Conservation (phyloP, 2,797 vertebrate genomes). For the Syngnathus rostellatus region DNA sequence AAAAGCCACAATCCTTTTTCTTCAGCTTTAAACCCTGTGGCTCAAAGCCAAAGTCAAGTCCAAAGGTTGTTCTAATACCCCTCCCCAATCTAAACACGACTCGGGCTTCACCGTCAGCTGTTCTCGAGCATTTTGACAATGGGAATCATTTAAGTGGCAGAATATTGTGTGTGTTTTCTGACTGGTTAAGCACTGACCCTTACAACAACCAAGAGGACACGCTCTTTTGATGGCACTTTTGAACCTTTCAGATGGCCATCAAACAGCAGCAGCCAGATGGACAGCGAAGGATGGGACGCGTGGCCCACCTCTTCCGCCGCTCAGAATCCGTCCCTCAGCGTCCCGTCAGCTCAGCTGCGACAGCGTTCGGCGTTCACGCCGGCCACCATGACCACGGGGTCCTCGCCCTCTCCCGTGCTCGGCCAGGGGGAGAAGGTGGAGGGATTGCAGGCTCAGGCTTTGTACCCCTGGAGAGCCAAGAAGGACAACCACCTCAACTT, state of each 20-base stretch:
- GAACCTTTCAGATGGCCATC: conserved; percentile 81
- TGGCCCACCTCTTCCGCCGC: conserved; percentile 83
- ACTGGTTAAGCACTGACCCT: too few relatives aligned
- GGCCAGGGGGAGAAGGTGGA: conserved; percentile 99
- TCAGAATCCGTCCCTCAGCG: conserved; percentile 84
- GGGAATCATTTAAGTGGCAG: too few relatives aligned
- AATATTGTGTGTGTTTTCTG: too few relatives aligned
- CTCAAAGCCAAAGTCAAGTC: too few relatives aligned
- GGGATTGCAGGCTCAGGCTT: conserved; percentile 91
- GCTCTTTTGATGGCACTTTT: too few relatives aligned
- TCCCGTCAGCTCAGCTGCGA: conserved; percentile 84
- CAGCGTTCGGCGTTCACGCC: conserved; percentile 96
- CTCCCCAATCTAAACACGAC: too few relatives aligned
- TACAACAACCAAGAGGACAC: too few relatives aligned
- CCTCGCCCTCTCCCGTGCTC: conserved; percentile 90
- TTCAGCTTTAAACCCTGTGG: too few relatives aligned
- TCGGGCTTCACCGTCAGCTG: too few relatives aligned
- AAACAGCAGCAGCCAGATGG: conserved; percentile 75
- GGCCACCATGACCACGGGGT: conserved; percentile 87
- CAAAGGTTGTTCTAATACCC: too few relatives aligned
- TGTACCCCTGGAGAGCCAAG: conserved; percentile 97
- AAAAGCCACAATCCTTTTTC: too few relatives aligned
- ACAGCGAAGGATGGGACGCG: conserved; percentile 88
- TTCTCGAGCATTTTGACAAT: too few relatives aligned
- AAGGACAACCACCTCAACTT: conserved; percentile 99